Conservation (phyloP, 2,888 invertebrate genomes). For the Drosophila fungiperda region DNA sequence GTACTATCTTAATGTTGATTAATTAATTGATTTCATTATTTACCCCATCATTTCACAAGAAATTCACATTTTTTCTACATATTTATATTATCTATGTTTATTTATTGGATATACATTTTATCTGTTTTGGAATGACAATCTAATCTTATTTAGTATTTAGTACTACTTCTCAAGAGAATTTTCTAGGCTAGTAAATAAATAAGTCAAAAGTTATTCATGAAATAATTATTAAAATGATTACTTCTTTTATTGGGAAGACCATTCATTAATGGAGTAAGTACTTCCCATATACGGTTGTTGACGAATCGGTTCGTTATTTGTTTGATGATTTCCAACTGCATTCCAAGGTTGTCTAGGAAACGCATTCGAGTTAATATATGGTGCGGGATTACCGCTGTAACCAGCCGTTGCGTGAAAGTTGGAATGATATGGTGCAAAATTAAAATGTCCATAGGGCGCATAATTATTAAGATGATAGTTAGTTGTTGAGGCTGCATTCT, state of each 20-base stretch:
- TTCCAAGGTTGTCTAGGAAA: slow-evolving; percentile 74
- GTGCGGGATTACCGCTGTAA: slow-evolving; percentile 65
- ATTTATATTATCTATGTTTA: slow-evolving; percentile 52
- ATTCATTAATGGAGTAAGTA: slow-evolving; percentile 67
- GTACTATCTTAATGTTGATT: not conserved
- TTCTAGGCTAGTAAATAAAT: slow-evolving; percentile 60
- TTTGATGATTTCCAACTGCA: slow-evolving; percentile 62
- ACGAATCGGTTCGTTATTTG: slow-evolving; percentile 63
- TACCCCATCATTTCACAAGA: not conserved
- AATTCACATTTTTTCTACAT: slow-evolving; percentile 6
- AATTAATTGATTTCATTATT: not conserved
- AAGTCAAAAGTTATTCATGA: slow-evolving; percentile 45
- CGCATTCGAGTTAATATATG: slow-evolving; percentile 67
- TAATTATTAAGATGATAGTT: slow-evolving; percentile 80
- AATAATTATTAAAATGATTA: slow-evolving; percentile 40
- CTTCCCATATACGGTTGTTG: slow-evolving; percentile 71
- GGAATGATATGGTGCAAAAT: slow-evolving; percentile 79
- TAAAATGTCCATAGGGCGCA: slow-evolving; percentile 77
- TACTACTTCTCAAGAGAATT: slow-evolving; percentile 55
- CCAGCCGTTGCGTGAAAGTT: slow-evolving; percentile 71
- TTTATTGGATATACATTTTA: slow-evolving; percentile 53
- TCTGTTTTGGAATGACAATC: slow-evolving; percentile 58
- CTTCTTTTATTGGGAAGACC: slow-evolving; percentile 66
- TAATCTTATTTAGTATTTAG: slow-evolving; percentile 55
- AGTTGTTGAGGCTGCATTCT: slow-evolving; percentile 65